Evolutionary conservation across 2,797 vertebrate genomes (phyloP).

Genomic region (Staurois parvus): DNA sequence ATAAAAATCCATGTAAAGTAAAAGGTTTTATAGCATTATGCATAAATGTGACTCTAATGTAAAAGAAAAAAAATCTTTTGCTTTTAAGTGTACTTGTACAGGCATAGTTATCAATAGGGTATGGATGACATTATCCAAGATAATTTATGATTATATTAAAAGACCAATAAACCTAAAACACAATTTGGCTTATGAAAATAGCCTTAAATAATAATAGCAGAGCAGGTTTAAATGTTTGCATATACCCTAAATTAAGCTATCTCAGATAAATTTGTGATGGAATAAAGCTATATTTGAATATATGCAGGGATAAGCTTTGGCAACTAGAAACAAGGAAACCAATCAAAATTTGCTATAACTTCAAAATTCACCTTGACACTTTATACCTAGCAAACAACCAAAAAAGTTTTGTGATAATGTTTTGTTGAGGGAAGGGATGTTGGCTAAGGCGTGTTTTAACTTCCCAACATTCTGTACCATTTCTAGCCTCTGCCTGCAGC

Average conservation of each 20-base stretch:
- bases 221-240: not conserved
- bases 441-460: too few relatives aligned
- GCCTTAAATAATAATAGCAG: not conserved
- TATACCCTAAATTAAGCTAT: not conserved
- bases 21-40: not conserved
- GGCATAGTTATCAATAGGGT: not conserved
- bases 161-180: not conserved
- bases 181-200: not conserved
- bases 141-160: not conserved
- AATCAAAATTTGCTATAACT: too few relatives aligned
- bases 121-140: not conserved
- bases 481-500: too few relatives aligned
- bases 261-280: not conserved
- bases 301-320: not conserved
- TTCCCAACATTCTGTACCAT: too few relatives aligned
- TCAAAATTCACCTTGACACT: too few relatives aligned
- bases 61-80: not conserved
- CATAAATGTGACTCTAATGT: not conserved
- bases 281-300: not conserved
- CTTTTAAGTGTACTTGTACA: not conserved
- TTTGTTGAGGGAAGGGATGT: too few relatives aligned
- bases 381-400: too few relatives aligned
- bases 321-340: not conserved
- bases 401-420: too few relatives aligned
- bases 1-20: not conserved